Evolutionary conservation across 2,888 invertebrate genomes (phyloP), one percentile per base, ranked within the genome.

Genomic region (Frankliniella intonsa): DNA sequence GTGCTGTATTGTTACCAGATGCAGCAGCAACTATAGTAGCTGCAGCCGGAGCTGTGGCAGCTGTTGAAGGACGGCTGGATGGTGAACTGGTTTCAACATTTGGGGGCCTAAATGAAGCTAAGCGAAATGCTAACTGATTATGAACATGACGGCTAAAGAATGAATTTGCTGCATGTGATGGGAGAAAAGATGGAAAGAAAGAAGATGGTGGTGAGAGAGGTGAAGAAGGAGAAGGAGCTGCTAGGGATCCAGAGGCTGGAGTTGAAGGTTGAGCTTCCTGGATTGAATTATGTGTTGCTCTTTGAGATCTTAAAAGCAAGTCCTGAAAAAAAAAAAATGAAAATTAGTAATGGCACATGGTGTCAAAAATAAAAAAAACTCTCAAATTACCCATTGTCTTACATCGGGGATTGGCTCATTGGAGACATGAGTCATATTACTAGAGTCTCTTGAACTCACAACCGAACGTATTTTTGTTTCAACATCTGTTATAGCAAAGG

Each of bases 401-500:
- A 62, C 62, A 62, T 62, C 62, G 5, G 38, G 38, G 38, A 38
- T 38, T 38, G 38, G 38, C 5, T 76, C 69, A 76, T 25, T 76
- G 69, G 69, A 76, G 25, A 22, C 5, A 12, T 76, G 69, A 22
- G 25, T 22, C 3, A 25, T 10, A 22, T n/a, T 22, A 9, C 7
- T 22, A 3, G 69, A 12, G 3, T 76, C 69, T 22, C 25, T 76
- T 9, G 69, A 11, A 12, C 25, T 76, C 55, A 55, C 55, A 55
- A 55, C 55, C 19, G 69, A 76, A 12, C 85, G 84, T 50, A 86
- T 86, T 83, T 86, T 85, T 27, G 85, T 85, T 85, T 88, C 86
- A 27, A 87, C 86, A 82, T 87, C 87, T 25, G 87, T 86, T 49
- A 87, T 86, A 81, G 87, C 87, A 38, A 86, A 83, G 49, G 86